phyloP scores from a whole-genome alignment of 2,797 vertebrate genomes.

The Typhlichthys eigenmanni region DNA sequence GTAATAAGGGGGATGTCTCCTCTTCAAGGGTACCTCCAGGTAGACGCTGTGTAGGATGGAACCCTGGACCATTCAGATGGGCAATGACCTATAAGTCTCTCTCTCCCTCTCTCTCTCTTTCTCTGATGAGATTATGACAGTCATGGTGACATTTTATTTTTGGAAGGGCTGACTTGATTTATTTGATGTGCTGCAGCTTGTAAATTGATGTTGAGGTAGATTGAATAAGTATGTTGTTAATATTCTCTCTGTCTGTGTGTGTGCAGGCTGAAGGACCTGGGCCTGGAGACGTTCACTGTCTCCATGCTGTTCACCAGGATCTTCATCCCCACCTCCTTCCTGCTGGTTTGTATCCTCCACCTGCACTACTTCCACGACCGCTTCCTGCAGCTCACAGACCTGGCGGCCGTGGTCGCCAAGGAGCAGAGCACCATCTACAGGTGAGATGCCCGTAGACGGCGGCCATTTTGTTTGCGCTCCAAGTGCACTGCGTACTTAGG shows the following conservation, averaged over 20 bases:
- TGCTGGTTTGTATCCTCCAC: slow-evolving; percentile 94
- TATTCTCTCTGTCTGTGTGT: background rate
- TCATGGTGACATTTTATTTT: too few species aligned
- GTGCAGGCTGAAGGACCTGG: slow-evolving; percentile 86
- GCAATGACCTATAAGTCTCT: background rate
- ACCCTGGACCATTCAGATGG: too few species aligned
- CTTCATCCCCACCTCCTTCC: slow-evolving; percentile 95
- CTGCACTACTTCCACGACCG: slow-evolving; percentile 96
- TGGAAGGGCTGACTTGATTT: too few species aligned
- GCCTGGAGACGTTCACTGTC: slow-evolving; percentile 82
- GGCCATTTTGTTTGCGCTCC: too few species aligned
- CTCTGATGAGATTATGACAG: too few species aligned
- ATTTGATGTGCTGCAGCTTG: too few species aligned
- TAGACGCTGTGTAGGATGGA: too few species aligned
- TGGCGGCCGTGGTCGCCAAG: slow-evolving; percentile 92
- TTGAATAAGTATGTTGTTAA: background rate
- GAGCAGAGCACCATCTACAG: slow-evolving; percentile 95
- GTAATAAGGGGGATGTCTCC: too few species aligned
- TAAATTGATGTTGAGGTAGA: too few species aligned
- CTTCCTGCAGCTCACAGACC: slow-evolving; percentile 95
- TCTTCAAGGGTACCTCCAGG: too few species aligned
- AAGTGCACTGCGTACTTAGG: too few species aligned
- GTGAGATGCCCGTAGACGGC: slow-evolving; percentile 61
- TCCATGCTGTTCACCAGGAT: slow-evolving; percentile 88
- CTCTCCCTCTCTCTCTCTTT: background rate